phyloP scores from a whole-genome alignment of 2,113 vertebrate species.

The Cyanoderma ruficeps region DNA sequence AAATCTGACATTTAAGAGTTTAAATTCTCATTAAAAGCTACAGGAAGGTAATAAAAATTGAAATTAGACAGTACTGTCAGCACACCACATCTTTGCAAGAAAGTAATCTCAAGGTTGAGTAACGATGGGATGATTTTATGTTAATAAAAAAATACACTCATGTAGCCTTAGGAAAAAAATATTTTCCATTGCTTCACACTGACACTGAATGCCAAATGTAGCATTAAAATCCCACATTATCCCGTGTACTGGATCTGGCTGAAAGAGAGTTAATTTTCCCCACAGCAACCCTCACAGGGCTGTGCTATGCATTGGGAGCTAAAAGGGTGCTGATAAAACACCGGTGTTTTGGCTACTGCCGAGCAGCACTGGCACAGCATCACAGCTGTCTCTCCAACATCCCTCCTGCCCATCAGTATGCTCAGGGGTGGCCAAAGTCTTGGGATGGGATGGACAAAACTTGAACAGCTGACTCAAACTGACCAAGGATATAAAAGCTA shows the following conservation, averaged over 20 bases:
- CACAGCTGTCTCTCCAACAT: not conserved
- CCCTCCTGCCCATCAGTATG: too few species aligned
- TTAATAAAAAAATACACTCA: not conserved
- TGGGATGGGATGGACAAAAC: not conserved
- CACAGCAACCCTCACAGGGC: not conserved
- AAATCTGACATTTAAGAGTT: slow-evolving; percentile 40
- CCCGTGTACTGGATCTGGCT: not conserved
- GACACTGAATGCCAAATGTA: not conserved
- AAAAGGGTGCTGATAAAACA: not conserved
- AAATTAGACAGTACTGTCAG: not conserved
- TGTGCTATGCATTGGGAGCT: not conserved
- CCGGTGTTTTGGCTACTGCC: fast-evolving
- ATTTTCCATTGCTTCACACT: not conserved
- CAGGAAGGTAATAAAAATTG: slow-evolving; percentile 36
- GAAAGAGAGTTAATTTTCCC: not conserved
- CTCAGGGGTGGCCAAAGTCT: not conserved
- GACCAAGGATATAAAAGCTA: not conserved
- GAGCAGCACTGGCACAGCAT: not conserved
- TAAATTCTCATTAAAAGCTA: slow-evolving; percentile 43
- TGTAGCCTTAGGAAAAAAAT: not conserved
- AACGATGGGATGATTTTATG: not conserved
- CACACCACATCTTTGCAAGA: not conserved
- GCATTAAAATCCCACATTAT: not conserved
- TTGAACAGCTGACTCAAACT: not conserved
- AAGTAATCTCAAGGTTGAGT: slow-evolving; percentile 24